phyloP scores from a whole-genome alignment of 2,113 vertebrate genomes.

The Sinocyclocheilus rhinocerous region DNA sequence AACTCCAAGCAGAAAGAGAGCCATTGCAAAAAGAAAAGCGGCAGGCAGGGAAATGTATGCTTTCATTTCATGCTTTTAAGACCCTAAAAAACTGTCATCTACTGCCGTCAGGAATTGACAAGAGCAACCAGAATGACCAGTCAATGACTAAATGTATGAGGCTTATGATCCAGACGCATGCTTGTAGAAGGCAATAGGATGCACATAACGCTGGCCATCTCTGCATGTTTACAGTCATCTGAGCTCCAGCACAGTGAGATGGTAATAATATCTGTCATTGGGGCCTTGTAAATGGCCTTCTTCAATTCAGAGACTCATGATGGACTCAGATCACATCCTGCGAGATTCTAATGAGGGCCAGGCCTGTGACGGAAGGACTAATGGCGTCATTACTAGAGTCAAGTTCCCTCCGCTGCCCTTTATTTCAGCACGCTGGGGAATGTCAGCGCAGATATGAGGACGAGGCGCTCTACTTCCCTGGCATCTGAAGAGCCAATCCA shows the following conservation, averaged over 20 bases:
- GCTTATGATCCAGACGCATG: not conserved
- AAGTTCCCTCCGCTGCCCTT: constrained; percentile 14
- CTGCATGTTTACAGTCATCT: constrained; percentile 13
- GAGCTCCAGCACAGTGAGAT: not conserved
- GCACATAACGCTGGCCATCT: not conserved
- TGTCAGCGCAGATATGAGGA: constrained; percentile 20
- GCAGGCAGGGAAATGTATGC: not conserved
- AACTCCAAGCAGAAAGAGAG: not conserved
- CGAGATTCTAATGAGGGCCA: constrained; percentile 19
- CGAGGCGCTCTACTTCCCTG: not conserved
- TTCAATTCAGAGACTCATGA: not conserved
- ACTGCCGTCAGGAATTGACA: not conserved
- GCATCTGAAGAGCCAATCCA: constrained; percentile 8
- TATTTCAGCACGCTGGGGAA: constrained; percentile 32
- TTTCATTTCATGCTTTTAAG: not conserved
- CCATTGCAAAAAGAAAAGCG: not conserved
- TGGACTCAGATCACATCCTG: not conserved
- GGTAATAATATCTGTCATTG: not conserved
- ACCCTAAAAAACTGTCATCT: not conserved
- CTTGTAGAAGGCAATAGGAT: not conserved
- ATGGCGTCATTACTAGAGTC: constrained; percentile 33
- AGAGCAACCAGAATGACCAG: not conserved
- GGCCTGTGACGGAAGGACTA: not conserved
- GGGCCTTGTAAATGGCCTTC: constrained; percentile 12
- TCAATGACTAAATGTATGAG: not conserved